Conservation (phyloP, 2,888 invertebrate species). For the Melinaea menophilus region DNA sequence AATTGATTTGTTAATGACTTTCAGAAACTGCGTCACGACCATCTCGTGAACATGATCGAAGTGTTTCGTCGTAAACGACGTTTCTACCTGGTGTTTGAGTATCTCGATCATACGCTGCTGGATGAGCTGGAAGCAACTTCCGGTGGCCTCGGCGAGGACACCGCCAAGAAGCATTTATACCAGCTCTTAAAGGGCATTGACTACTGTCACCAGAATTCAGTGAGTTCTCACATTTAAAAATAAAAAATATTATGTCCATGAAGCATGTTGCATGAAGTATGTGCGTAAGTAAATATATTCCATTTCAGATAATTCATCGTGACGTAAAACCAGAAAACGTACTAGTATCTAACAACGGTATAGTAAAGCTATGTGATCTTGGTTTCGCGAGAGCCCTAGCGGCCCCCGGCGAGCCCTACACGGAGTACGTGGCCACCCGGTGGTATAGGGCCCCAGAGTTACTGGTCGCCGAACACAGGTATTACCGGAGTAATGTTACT, state of each 20-base stretch:
- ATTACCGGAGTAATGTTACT: too few relatives aligned
- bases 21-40: constrained; percentile 91
- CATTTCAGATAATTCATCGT: constrained; percentile 86
- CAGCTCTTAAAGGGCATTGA: constrained; percentile 89
- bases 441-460: constrained; percentile 94
- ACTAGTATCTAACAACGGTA: constrained; percentile 86
- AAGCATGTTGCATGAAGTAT: background rate
- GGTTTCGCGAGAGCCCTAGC: constrained; percentile 89
- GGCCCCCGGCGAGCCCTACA: constrained; percentile 86
- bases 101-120: constrained; percentile 89
- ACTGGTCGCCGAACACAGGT: constrained; percentile 87
- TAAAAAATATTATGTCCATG: background rate
- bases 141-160: constrained; percentile 85
- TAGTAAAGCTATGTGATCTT: constrained; percentile 94
- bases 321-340: constrained; percentile 95
- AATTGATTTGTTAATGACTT: too few relatives aligned
- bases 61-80: constrained; percentile 90
- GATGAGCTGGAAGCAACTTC: constrained; percentile 88
- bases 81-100: constrained; percentile 93
- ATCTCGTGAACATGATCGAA: constrained; percentile 92
- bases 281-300: background rate
- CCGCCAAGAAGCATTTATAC: constrained; percentile 85
- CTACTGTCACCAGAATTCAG: constrained; percentile 91
- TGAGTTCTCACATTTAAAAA: constrained; percentile 59
- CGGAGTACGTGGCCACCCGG: constrained; percentile 93